Evolutionary conservation across 2,113 vertebrate species (phyloP).

Genomic region (Gavia stellata): DNA sequence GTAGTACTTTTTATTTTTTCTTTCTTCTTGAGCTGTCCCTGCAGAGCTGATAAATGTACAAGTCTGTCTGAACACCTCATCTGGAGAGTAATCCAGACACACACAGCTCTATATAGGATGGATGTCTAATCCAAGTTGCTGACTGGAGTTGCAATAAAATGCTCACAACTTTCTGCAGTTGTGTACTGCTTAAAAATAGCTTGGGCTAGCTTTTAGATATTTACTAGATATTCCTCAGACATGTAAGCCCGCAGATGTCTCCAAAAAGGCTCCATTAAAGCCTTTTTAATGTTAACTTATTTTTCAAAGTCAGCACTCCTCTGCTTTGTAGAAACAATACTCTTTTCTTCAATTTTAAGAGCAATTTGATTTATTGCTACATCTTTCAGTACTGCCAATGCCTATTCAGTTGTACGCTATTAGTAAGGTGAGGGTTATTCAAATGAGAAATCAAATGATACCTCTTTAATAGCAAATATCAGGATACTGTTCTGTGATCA

Average conservation of each 20-base stretch:
- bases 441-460: background rate
- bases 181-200: background rate
- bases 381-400: background rate
- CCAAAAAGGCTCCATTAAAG: too few relatives aligned
- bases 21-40: constrained; percentile 19
- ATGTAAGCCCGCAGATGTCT: background rate
- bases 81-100: constrained; percentile 35
- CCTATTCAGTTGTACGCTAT: background rate
- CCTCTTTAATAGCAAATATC: background rate
- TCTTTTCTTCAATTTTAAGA: background rate
- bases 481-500: background rate
- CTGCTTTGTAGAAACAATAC: background rate
- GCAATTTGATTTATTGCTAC: background rate
- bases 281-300: background rate
- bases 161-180: background rate
- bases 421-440: background rate
- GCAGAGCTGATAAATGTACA: constrained; percentile 12
- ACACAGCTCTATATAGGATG: background rate
- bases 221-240: background rate
- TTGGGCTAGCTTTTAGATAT: background rate
- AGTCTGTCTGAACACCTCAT: background rate
- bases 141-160: constrained; percentile 12
- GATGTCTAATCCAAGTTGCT: constrained; percentile 8
- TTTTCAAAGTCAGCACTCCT: background rate
- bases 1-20: background rate